Percentiles rank a stretch among this genome's conserved stretches.
These are phyloP conservation scores for Bilobella aurantiaca DNA, from an alignment of 1,140 invertebrate genomes.

Conservation along the genomic window DNA sequence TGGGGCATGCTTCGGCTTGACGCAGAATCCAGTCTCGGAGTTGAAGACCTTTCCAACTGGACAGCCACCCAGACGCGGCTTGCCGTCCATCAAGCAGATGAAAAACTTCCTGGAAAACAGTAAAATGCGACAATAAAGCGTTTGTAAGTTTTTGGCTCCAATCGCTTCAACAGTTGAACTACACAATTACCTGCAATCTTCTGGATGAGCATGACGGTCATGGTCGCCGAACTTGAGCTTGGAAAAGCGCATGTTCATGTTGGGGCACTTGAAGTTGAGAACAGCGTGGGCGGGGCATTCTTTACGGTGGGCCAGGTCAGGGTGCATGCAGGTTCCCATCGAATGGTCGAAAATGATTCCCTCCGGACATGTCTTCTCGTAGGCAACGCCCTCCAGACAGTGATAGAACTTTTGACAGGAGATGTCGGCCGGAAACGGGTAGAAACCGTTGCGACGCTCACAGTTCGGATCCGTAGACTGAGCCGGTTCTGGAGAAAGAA, in stretches of 20 bases:
- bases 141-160: not conserved
- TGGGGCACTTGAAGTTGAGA: conserved; percentile 40
- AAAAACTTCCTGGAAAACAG: conserved; percentile 36
- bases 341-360: conserved; percentile 41
- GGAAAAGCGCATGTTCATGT: conserved; percentile 34
- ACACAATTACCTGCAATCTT: conserved; percentile 34
- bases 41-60: conserved; percentile 42
- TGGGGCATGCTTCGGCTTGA: conserved; percentile 36
- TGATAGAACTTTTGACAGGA: conserved; percentile 40
- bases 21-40: conserved; percentile 40
- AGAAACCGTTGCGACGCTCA: conserved; percentile 39
- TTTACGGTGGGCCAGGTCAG: conserved; percentile 27
- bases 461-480: conserved; percentile 37
- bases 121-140: not conserved
- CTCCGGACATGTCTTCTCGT: conserved; percentile 40
- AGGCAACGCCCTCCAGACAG: conserved; percentile 34
- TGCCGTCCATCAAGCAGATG: conserved; percentile 38
- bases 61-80: conserved; percentile 39
- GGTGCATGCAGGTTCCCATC: conserved; percentile 37
- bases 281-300: conserved; percentile 31
- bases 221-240: conserved; percentile 34
- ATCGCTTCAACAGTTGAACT: no score
- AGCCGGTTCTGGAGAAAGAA: conserved; percentile 37
- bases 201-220: conserved; percentile 36
- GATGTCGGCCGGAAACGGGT: conserved; percentile 36